These are phyloP conservation scores for Lepidonotus clava DNA, from an alignment of 2,888 invertebrate species.

Conservation along the genomic window DNA sequence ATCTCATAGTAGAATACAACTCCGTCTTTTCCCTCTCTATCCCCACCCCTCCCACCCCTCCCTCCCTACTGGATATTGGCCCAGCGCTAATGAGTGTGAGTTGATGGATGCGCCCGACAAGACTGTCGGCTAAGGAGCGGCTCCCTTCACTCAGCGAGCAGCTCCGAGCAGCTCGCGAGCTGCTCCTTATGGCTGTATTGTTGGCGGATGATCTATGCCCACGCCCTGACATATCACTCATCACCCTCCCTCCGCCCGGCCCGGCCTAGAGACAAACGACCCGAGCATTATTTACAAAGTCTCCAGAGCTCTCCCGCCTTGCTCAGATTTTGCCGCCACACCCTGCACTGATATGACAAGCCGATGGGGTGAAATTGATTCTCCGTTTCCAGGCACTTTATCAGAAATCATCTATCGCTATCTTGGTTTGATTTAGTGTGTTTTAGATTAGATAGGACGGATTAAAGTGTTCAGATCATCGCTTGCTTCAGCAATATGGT, in stretches of 20 bases:
- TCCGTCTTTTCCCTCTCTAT: too few species aligned
- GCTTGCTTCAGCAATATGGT: too few species aligned
- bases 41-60: neutral
- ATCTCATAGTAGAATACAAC: too few species aligned
- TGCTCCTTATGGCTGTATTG: constrained; percentile 29
- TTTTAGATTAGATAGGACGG: too few species aligned
- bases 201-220: constrained; percentile 25
- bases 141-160: neutral
- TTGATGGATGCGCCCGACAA: constrained; percentile 31
- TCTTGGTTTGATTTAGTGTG: too few species aligned
- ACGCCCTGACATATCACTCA: constrained; percentile 38
- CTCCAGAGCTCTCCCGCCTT: neutral
- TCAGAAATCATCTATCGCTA: too few species aligned
- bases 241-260: neutral
- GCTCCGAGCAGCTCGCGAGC: neutral
- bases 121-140: neutral
- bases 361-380: too few species aligned
- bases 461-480: too few species aligned
- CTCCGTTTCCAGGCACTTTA: too few species aligned
- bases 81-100: constrained; percentile 25
- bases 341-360: too few species aligned
- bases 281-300: constrained; percentile 1
- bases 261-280: neutral
- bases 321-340: neutral
- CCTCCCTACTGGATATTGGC: neutral